These are phyloP conservation scores for Dione juno DNA, from an alignment of 2,888 invertebrate genomes.

Conservation along the genomic window DNA sequence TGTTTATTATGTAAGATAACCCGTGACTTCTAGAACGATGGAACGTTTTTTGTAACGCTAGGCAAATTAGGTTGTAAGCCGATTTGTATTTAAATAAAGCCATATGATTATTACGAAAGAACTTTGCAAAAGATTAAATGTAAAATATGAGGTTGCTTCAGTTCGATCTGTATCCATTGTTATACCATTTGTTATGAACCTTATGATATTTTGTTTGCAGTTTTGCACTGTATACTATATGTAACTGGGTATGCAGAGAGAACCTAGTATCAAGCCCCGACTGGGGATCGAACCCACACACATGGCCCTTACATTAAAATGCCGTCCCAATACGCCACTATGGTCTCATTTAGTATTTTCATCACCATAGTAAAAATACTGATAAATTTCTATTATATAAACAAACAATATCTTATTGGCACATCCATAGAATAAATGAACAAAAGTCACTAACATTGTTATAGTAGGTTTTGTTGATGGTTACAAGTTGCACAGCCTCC, in stretches of 20 bases:
- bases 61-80: background rate
- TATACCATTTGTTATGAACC: too few species aligned
- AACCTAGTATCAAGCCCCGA: too few species aligned
- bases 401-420: background rate
- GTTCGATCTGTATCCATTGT: too few species aligned
- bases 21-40: slow-evolving; percentile 39
- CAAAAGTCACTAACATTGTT: slow-evolving; percentile 46
- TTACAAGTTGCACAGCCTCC: slow-evolving; percentile 34
- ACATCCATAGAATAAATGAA: slow-evolving; percentile 13
- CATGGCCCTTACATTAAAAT: too few species aligned
- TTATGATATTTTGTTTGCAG: too few species aligned
- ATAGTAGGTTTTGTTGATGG: slow-evolving; percentile 39
- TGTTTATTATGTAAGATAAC: slow-evolving; percentile 54
- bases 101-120: background rate
- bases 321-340: too few species aligned
- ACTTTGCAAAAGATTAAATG: background rate
- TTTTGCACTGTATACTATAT: too few species aligned
- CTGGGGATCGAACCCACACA: too few species aligned
- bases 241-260: too few species aligned
- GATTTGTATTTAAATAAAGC: slow-evolving; percentile 4
- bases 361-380: too few species aligned
- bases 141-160: too few species aligned
- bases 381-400: background rate
- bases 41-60: slow-evolving; percentile 21
- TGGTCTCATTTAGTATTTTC: too few species aligned